phyloP scores from a whole-genome alignment of 2,113 vertebrate species.

The Chionomys nivalis region DNA sequence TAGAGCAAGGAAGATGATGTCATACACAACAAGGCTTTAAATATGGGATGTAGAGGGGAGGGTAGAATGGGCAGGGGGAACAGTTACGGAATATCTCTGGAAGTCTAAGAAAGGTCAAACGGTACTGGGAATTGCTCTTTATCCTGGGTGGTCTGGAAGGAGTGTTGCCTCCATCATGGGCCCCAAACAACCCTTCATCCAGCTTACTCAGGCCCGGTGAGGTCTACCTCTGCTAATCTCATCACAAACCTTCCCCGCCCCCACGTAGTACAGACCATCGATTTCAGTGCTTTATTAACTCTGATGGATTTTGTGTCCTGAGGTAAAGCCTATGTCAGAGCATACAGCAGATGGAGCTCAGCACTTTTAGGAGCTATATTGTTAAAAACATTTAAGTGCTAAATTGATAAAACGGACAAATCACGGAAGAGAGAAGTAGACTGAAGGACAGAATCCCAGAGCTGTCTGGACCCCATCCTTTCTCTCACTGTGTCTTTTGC shows the following conservation, averaged over 20 bases:
- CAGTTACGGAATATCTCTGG: neutral
- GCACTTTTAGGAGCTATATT: neutral
- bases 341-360: neutral
- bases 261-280: neutral
- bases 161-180: neutral
- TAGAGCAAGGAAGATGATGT: neutral
- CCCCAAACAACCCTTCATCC: neutral
- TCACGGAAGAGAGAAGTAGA: neutral
- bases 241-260: rapidly evolving
- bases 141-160: neutral
- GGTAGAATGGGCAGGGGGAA: no score
- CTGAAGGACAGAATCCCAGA: neutral
- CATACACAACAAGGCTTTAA: neutral
- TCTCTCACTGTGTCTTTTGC: neutral
- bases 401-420: slow-evolving; percentile 5
- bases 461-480: neutral
- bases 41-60: neutral
- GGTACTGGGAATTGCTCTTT: neutral
- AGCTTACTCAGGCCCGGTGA: neutral
- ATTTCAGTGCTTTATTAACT: neutral
- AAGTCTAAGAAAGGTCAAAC: neutral
- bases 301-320: neutral
- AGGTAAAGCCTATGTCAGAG: neutral
- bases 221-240: neutral
- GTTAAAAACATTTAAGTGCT: neutral